A percentile compares a stretch with the other conserved stretches of the same genome.
Conservation (phyloP, 1,140 invertebrate genomes). For the Tetramorium alpestre region DNA sequence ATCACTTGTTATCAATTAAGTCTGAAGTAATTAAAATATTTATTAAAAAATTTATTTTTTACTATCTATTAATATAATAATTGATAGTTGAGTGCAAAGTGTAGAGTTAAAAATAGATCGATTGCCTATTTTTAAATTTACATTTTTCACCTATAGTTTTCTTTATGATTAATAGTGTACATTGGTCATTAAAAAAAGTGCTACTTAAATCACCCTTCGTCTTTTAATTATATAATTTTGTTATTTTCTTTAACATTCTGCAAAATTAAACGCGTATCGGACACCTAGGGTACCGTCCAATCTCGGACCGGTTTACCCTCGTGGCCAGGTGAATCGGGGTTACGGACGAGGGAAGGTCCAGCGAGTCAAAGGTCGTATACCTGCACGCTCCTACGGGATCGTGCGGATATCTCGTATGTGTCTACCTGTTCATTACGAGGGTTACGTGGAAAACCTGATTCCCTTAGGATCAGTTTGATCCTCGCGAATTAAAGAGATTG, state of each 20-base stretch:
- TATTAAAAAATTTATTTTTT: neutral
- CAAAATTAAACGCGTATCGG: constrained; percentile 33
- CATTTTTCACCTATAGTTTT: neutral
- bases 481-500: constrained; percentile 58
- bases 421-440: constrained; percentile 65
- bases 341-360: constrained; percentile 62
- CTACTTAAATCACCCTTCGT: neutral
- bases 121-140: neutral
- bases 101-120: neutral
- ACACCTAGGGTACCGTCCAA: neutral
- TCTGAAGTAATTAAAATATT: neutral
- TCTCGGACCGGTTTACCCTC: constrained; percentile 30
- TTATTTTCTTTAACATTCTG: neutral
- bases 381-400: constrained; percentile 75
- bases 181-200: no score
- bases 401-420: neutral
- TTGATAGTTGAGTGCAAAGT: neutral
- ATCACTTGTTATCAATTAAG: neutral
- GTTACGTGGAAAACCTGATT: constrained; percentile 74
- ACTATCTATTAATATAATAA: neutral
- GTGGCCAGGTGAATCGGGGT: constrained; percentile 57
- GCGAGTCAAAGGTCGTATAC: constrained; percentile 79
- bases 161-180: neutral
- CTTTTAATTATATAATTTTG: neutral
- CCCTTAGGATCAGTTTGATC: constrained; percentile 31